Evolutionary conservation across 1,140 invertebrate species (phyloP), one percentile per base, ranked within the genome.

Genomic region (Magallana gigas): DNA sequence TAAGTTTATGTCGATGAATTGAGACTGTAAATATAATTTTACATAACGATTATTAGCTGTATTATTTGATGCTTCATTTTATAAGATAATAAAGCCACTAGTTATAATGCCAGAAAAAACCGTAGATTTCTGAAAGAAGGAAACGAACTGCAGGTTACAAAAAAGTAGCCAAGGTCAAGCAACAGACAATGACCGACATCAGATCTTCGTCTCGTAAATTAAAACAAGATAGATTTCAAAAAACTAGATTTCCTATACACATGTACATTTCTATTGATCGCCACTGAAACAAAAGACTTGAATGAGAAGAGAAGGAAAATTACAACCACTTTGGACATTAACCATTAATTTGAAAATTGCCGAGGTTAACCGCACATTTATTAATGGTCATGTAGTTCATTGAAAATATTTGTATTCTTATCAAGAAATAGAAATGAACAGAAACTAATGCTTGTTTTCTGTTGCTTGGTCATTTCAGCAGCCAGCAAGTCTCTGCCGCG

Each of bases 351-450:
- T 76, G 12, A 76, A 29, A 76, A 76, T 76, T 76, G 12, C 36
- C 23, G 36, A 29, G 68, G 68, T 76, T 29, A 76, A 76, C 68
- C 68, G 68, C 68, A 76, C 23, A 76, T 76, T 76, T 76, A 76
- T 76, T 29, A 76, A 76, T 76, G 68, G 68, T 7, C 68, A 76
- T 76, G 68, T 76, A 76, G 68, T 76, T 76, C 68, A 76, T 76
- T 76, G 68, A 76, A 76, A 76, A 76, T 18, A 76, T 76, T 76
- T 76, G 68, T 76, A 76, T 29, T 76, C 68, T 76, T 23, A 8
- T 14, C 68, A 76, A 76, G 23, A 76, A 76, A 76, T 76, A 76
- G 12, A 12, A 29, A 76, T 76, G 23, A 76, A 76, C 68, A 29
- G 68, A 76, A 76, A 76, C 23, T 76, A 76, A 76, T 76, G 23